phyloP scores from a whole-genome alignment of 2,113 vertebrate species.

The Willisornis vidua region DNA sequence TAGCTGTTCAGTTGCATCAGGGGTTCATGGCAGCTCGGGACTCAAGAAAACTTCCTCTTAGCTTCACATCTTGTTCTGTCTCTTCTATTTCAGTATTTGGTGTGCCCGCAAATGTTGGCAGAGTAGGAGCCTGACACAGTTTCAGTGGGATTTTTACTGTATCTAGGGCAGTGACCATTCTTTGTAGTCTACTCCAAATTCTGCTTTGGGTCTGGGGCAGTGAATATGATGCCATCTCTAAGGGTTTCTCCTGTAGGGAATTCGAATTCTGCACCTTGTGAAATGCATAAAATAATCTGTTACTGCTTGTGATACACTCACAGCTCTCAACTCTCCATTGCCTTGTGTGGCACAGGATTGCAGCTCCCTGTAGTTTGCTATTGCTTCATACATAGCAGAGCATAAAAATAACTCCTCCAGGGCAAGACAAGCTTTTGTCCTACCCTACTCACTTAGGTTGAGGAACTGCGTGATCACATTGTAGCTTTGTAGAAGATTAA shows the following conservation, averaged over 20 bases:
- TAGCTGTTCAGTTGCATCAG: background rate
- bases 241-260: background rate
- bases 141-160: background rate
- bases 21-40: rapidly evolving
- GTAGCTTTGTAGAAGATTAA: background rate
- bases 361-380: background rate
- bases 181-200: background rate
- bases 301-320: background rate
- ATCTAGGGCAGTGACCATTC: background rate
- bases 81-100: background rate
- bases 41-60: background rate
- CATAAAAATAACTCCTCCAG: background rate
- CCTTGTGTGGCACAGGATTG: background rate
- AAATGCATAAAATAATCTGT: background rate
- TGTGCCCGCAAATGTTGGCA: background rate
- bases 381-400: background rate
- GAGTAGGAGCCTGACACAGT: background rate
- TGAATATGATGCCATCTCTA: background rate
- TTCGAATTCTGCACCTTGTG: background rate
- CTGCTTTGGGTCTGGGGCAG: background rate
- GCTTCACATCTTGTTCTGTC: background rate
- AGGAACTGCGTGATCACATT: background rate
- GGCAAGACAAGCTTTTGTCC: background rate
- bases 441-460: background rate
- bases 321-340: background rate